Evolutionary conservation across 2,797 vertebrate genomes (phyloP).

Genomic region (Gambelia wislizenii): DNA sequence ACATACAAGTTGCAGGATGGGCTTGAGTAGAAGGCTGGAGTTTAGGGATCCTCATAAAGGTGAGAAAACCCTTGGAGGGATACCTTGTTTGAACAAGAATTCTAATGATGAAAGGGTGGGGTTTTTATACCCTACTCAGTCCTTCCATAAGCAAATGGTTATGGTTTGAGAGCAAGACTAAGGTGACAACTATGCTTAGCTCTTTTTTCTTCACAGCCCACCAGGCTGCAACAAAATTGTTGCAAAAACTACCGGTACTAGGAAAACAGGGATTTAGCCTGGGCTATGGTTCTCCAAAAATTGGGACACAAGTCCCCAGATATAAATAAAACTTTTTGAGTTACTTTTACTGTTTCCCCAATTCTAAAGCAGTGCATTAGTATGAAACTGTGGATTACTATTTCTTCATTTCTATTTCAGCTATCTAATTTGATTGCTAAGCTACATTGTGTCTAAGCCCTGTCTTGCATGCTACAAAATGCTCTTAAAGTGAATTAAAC

Average conservation of each 20-base stretch:
- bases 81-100: not conserved
- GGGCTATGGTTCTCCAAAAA: not conserved
- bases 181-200: not conserved
- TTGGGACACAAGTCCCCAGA: not conserved
- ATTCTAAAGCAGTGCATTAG: not conserved
- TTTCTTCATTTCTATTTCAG: slow-evolving; percentile 2
- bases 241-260: not conserved
- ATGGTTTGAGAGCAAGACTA: no score
- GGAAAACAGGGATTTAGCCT: not conserved
- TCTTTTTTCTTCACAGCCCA: not conserved
- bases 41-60: no score
- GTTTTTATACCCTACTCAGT: not conserved
- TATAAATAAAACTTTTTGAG: not conserved
- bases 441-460: not conserved
- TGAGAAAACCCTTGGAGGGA: not conserved
- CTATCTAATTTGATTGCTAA: not conserved
- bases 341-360: not conserved
- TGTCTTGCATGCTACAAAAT: not conserved
- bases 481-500: not conserved
- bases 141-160: not conserved
- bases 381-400: not conserved
- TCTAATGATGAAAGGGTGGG: not conserved
- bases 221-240: not conserved
- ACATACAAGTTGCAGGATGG: no score
- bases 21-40: no score